Base-by-base conservation (phyloP, 1,140 invertebrate genomes). In the Anadara kagoshimensis region DNA sequence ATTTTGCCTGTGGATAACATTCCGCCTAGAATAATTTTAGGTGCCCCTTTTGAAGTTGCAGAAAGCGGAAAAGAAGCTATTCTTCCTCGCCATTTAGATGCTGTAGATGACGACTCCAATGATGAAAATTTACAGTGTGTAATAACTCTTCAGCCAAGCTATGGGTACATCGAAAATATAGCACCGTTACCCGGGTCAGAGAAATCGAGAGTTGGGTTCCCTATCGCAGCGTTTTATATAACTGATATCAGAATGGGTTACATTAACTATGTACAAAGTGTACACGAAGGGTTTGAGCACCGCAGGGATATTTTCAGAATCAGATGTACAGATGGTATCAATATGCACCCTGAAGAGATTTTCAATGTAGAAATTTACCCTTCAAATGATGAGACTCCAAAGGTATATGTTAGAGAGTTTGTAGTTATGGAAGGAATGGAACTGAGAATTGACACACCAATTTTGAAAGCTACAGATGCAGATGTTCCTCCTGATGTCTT, bases 381-480 rank as follows among this genome's bases (percentile, higher is more conserved):
- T 41, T 74, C 78, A 12, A 90, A 90, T 75, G 90, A 91, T 77
- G 90, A 90, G 79, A 78, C 74, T n/a, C 90, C 90, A 14, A 78
- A 87, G 62, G 83, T 90, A 0, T 83, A 79, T 59, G 74, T 89
- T 12, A 70, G 86, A 49, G 85, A 89, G 62, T 89, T 91, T 65
- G 84, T 87, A 41, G 89, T 89, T 8, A 79, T 86, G 74, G 89
- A 90, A 80, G 90, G 90, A 44, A 86, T 83, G 53, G 83, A 86
- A 43, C 79, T 90, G 51, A 85, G 82, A 53, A 88, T 91, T 64
- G 88, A 90, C 73, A 66, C 83, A 16, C 85, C 88, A 4, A 89
- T 90, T 57, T 71, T 91, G 36, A 88, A 88, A 67, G 89, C 88
- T 1, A 66, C 85, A 12, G 90, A 91, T 73, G 70, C 79, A 29